These are phyloP conservation scores for Microplitis deprimator DNA, from an alignment of 2,888 invertebrate species.

Conservation along the genomic window DNA sequence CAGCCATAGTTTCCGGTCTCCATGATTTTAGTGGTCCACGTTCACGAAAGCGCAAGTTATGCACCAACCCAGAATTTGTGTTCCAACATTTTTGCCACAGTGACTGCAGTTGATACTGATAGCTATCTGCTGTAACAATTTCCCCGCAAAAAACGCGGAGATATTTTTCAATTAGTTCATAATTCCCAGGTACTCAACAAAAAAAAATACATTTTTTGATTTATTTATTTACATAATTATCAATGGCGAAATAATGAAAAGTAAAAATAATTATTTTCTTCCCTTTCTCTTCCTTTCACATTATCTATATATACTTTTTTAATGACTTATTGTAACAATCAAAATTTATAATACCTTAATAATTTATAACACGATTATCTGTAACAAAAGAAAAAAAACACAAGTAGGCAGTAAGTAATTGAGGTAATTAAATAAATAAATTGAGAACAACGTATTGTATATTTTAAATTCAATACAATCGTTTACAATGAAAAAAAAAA, in stretches of 20 bases:
- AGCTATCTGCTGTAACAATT: constrained; percentile 85
- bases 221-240: too few relatives aligned
- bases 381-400: constrained; percentile 39
- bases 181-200: constrained; percentile 18
- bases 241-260: too few relatives aligned
- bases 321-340: constrained; percentile 21
- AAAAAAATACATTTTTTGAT: background rate
- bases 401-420: background rate
- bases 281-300: constrained; percentile 22
- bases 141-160: constrained; percentile 61
- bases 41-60: constrained; percentile 92
- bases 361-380: constrained; percentile 35
- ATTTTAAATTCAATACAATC: constrained; percentile 16
- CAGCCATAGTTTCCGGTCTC: constrained; percentile 96
- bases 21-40: constrained; percentile 93
- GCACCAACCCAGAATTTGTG: constrained; percentile 91
- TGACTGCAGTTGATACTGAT: constrained; percentile 94
- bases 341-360: constrained; percentile 41
- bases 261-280: constrained; percentile 12
- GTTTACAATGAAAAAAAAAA: constrained; percentile 21
- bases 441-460: background rate
- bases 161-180: constrained; percentile 51
- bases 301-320: background rate
- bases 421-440: constrained; percentile 23
- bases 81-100: constrained; percentile 98